Conservation (phyloP, 2,797 vertebrate genomes). For the Acrossocheilus fasciatus region DNA sequence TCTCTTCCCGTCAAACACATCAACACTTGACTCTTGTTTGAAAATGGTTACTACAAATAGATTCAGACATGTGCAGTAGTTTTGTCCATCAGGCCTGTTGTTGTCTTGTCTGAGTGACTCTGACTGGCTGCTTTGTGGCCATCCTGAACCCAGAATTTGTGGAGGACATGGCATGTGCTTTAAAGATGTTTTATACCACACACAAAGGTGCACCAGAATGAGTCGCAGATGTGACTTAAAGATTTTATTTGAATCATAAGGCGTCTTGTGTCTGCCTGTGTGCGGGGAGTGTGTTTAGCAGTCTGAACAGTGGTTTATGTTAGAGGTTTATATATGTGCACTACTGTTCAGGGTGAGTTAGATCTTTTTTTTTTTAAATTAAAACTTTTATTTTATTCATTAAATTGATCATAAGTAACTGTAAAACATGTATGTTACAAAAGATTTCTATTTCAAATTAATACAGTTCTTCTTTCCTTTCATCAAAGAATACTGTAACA, state of each 20-base stretch:
- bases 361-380: neutral
- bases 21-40: slow-evolving; percentile 15
- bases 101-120: slow-evolving; percentile 17
- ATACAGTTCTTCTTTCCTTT: neutral
- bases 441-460: neutral
- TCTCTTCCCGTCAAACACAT: slow-evolving; percentile 18
- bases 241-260: slow-evolving; percentile 43
- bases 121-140: slow-evolving; percentile 46
- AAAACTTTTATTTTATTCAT: neutral
- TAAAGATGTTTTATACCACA: slow-evolving; percentile 54
- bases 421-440: neutral
- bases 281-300: slow-evolving; percentile 14
- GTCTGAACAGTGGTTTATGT: slow-evolving; percentile 25
- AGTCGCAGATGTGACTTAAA: slow-evolving; percentile 28
- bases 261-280: slow-evolving; percentile 13
- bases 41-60: slow-evolving; percentile 33
- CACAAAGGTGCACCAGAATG: slow-evolving; percentile 33
- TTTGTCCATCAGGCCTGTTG: slow-evolving; percentile 28
- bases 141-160: slow-evolving; percentile 28
- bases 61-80: slow-evolving; percentile 16
- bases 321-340: slow-evolving; percentile 32
- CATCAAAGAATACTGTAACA: neutral
- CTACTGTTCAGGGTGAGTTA: neutral
- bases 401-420: too few species aligned
- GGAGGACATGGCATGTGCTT: slow-evolving; percentile 55